phyloP scores from a whole-genome alignment of 2,113 vertebrate genomes.

The Heterochromis multidens region DNA sequence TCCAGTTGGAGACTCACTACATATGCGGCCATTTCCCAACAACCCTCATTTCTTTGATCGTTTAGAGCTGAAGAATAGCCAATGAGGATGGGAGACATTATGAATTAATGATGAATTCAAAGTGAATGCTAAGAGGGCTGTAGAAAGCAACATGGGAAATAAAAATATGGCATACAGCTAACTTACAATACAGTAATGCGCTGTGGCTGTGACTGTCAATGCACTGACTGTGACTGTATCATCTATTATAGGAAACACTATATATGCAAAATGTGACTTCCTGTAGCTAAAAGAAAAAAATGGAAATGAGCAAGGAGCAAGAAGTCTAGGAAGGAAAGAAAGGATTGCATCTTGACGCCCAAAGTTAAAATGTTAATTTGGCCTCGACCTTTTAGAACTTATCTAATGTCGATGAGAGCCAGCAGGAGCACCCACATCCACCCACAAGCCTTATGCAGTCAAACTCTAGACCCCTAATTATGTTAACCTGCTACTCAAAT shows the following conservation, averaged over 20 bases:
- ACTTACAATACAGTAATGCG: background rate
- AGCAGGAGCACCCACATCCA: background rate
- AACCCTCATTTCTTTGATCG: background rate
- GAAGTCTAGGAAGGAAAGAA: background rate
- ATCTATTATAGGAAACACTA: background rate
- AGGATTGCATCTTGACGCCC: conserved; percentile 4
- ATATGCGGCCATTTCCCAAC: background rate
- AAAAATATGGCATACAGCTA: background rate
- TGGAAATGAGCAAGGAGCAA: background rate
- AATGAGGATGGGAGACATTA: background rate
- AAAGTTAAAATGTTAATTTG: conserved; percentile 57
- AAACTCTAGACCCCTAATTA: conserved; percentile 19
- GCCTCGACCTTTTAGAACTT: conserved; percentile 45
- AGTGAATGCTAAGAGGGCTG: conserved; percentile 1
- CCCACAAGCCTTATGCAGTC: background rate
- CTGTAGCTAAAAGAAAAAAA: background rate
- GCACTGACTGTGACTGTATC: background rate
- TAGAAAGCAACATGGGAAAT: background rate
- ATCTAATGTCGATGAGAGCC: conserved; percentile 21
- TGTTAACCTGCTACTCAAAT: conserved; percentile 30
- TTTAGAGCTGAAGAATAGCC: background rate
- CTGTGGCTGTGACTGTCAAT: background rate
- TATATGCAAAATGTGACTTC: background rate
- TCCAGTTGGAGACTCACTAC: background rate
- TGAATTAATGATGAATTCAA: conserved; percentile 19